Base-by-base conservation (phyloP, 2,888 invertebrate genomes). In the Aethes cnicana region DNA sequence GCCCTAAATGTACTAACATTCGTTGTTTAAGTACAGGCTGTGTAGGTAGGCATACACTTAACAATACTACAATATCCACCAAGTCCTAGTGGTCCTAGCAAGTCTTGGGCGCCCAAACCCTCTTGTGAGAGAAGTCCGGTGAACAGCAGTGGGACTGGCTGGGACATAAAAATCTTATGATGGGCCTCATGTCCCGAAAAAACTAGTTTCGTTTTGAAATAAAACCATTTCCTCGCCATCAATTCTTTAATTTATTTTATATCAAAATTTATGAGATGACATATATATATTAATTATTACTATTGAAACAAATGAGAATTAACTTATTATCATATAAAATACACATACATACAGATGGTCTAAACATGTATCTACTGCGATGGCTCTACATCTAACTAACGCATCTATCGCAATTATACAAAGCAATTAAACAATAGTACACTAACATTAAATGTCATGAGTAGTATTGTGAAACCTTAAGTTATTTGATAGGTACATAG, bases 251-350 rank as follows among this genome's bases (percentile, higher is more conserved):
- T 57, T 62, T 50, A 46, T 64, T 64, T 61, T 54, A 56, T 64
- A 63, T 61, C 61, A 65, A 68, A 65, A 59, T 62, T 61, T 60
- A 54, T 54, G 59, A 62, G 56, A 58, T 59, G 61, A 68, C 63
- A 59, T 58, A 32, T 32, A 44, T 61, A n/a, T n/a, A n/a, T n/a
- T n/a, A n/a, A n/a, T n/a, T n/a, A n/a, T n/a, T 61, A 61, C 64
- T 61, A 63, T 66, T 60, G 59, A 64, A 62, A 63, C 47, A 53
- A 62, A 64, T 59, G 57, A 60, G 62, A 60, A 63, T 57, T 48
- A 57, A 52, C 32, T 52, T 21, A 25, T 46, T 33, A 30, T 37
- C 37, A 46, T 46, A 46, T 33, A 52, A 52, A 39, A 50, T 50
- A 50, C 36, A 43, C 35, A 43, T 50, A 49, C 49, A 49, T 49